Base-by-base conservation (phyloP, 2,888 invertebrate genomes). In the Biston betularia region DNA sequence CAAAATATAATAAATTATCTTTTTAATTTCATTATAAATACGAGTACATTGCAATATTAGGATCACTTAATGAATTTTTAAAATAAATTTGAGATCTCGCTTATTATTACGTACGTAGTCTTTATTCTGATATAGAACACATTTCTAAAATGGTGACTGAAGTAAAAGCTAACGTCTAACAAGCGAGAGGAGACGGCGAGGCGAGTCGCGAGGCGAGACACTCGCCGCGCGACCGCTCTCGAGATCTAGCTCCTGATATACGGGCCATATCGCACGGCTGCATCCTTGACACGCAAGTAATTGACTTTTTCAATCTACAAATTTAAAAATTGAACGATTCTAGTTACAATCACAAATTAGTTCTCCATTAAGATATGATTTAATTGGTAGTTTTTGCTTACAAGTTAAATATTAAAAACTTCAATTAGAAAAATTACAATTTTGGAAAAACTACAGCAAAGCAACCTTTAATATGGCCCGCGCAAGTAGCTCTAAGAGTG, bases 71-170 rank as follows among this genome's bases (percentile, higher is more conserved):
- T 84, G 87, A 89, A 88, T 89, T 89, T 90, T 90, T 90, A 88
- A 93, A 92, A 91, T 91, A 92, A 93, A 93, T 92, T 93, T 93
- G 93, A 93, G 93, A 93, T 93, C 93, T 93, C 92, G 92, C 93
- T 93, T 93, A 93, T 90, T 90, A 91, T 90, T 92, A 93, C 89
- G 90, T 93, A 92, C 89, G 90, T 93, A 92, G 92, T 92, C 93
- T 92, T 92, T 92, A 89, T 89, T 89, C 86, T 93, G 92, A 91
- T 92, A 92, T 90, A 91, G 89, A 92, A 91, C 89, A 90, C 88
- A 89, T 88, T 81, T 87, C 90, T 92, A 92, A 87, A 89, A 90
- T 90, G 88, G 85, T 89, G 89, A 91, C 87, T 90, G 89, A 89
- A 89, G 85, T 83, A 84, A 88, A 79, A 89, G 89, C 91, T 90